Base-by-base conservation (phyloP, 2,113 vertebrate species). In the Garra rufa region DNA sequence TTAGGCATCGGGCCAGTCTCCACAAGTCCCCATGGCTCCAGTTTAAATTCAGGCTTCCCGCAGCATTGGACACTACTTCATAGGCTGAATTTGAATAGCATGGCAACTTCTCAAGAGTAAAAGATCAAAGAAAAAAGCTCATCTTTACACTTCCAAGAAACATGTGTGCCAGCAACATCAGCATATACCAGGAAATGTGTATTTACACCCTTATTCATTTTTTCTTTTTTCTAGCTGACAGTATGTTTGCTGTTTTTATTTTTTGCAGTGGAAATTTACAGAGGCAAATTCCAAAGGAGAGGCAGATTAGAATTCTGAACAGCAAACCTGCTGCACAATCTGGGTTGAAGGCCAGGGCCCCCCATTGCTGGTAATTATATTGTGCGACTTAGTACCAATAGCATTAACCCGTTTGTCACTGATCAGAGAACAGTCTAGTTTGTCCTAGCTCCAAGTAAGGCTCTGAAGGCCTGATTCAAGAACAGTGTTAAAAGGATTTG, bases 241-340 rank as follows among this genome's bases (percentile, higher is more conserved):
- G 59, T 30, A 34, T 78, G 19, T 82, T 85, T 59, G 17, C 57
- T 30, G 7, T 77, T 59, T 77, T 76, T 26, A 38, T 74, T 55
- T 21, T 55, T 21, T 0, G 34, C 67, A 79, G 76, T 86, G 85
- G 81, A 86, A 80, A 83, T 83, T 86, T 86, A 74, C 59, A 78
- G 46, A 55, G 63, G 50, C 73, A n/a, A 83, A 83, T 83, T 80
- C 55, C 70, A 86, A 83, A 74, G 75, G 28, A 48, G 67, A 86
- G 74, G 48, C 55, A 44, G 81, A 83, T 83, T 83, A 79, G 81
- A 74, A 86, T 86, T 76, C 82, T 67, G 44, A 67, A 57, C 69
- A 83, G 43, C 55, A 11, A 83, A 55, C 52, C 55, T 34, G 28
- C 75, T 65, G 28, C 85, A 80, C 75, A 83, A 30, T 83, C 76